Evolutionary conservation across 2,797 vertebrate species (phyloP), one percentile per base, ranked within the genome.

Genomic region (Sebastes iracundus): DNA sequence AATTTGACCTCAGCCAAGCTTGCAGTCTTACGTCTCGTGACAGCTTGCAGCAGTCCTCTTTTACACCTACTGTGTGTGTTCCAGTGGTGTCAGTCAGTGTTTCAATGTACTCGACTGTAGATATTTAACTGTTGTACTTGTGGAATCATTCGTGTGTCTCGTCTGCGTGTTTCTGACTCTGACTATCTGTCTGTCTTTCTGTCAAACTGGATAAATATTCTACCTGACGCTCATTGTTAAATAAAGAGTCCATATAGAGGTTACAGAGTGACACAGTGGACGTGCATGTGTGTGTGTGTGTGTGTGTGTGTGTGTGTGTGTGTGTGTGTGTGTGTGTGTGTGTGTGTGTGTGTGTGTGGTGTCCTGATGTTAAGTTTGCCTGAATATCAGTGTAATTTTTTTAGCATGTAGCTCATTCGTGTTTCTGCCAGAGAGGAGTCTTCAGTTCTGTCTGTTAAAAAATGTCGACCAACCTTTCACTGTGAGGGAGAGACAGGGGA

Each of bases 401-500:
- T 23, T 33, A 61, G 84, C 74, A 75, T 62, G 84, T 80, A 75
- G 56, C 74, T 77, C 52, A 22, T 25, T 77, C 2, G 4, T 32
- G 58, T 80, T 75, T 75, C 38, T 7, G 64, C 71, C 32, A 7
- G 56, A 79, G 42, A 42, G 69, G 66, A 79, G 25, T 77, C 55
- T 30, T 90, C 46, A 64, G 70, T 77, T 87, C 63, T 83, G 80
- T 90, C 83, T 88, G 81, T 88, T 70, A 85, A 65, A 64, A 65
- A 62, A 66, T 33, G 66, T 75, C 52, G 77, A 90, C 80, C 83
- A 91, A 85, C 85, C 81, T 92, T 89, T 90, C 94, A 96, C 95
- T 96, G 95, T 95, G 95, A 95, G 64, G 73, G 83, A 79, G 68
- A 69, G 75, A 59, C 27, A 30, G 58, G 20, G 9, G 58, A 75